A percentile compares a stretch with the other conserved stretches of the same genome.
phyloP scores from a whole-genome alignment of 2,113 vertebrate genomes.

The Corythaeola cristata region DNA sequence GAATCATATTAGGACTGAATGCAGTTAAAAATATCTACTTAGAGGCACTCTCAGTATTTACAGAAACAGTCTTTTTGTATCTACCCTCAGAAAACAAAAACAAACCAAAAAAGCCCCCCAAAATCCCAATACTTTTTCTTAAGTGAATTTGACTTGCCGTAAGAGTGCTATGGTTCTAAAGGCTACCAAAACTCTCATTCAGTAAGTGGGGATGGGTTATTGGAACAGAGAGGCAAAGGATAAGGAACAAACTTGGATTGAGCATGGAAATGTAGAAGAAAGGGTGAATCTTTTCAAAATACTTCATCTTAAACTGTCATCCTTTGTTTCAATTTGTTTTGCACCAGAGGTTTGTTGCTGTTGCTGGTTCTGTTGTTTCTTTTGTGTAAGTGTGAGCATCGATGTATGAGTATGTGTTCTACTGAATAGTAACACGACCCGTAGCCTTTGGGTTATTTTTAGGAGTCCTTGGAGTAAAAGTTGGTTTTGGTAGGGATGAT shows the following conservation, averaged over 20 bases:
- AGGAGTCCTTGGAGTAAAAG: neutral
- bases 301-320: neutral
- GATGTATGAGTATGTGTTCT: neutral
- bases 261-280: neutral
- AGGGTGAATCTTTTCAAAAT: neutral
- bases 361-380: neutral
- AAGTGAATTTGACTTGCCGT: neutral
- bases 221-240: neutral
- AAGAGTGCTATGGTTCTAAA: neutral
- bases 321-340: neutral
- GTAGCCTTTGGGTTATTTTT: neutral
- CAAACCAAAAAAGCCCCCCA: neutral
- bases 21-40: neutral
- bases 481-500: neutral
- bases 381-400: neutral
- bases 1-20: neutral
- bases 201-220: neutral
- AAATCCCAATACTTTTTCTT: neutral
- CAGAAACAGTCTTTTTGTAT: neutral
- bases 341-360: neutral
- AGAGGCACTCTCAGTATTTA: neutral
- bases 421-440: neutral
- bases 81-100: neutral
- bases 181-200: neutral
- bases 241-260: neutral